phyloP scores from a whole-genome alignment of 2,888 invertebrate species.

The Meloe dianella region DNA sequence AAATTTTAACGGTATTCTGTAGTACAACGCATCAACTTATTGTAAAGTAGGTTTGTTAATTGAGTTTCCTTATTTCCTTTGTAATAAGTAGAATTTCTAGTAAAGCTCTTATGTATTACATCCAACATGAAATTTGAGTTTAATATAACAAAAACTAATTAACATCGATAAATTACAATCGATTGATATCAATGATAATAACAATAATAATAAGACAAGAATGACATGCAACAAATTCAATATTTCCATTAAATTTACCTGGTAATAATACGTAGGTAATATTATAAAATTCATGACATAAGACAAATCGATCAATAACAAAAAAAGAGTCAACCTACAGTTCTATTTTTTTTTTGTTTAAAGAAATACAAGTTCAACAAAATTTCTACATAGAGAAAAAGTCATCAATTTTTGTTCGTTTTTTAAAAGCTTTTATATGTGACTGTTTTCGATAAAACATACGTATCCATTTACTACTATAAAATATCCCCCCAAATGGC shows the following conservation, averaged over 20 bases:
- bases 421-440: background rate
- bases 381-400: background rate
- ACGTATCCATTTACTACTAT: background rate
- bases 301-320: background rate
- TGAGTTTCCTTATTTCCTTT: slow-evolving; percentile 1
- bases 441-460: background rate
- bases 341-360: too few relatives aligned
- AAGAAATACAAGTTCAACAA: background rate
- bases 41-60: background rate
- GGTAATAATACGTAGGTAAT: background rate
- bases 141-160: background rate
- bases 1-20: background rate
- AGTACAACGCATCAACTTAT: background rate
- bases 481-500: background rate
- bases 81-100: background rate
- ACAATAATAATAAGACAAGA: background rate
- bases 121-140: background rate
- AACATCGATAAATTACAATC: background rate
- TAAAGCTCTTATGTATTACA: background rate
- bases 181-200: background rate
- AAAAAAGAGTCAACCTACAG: background rate
- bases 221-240: background rate
- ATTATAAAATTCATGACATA: background rate
- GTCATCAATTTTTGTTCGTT: background rate
- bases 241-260: background rate